These are phyloP conservation scores for Labrus mixtus DNA, from an alignment of 2,113 vertebrate species.

Conservation along the genomic window DNA sequence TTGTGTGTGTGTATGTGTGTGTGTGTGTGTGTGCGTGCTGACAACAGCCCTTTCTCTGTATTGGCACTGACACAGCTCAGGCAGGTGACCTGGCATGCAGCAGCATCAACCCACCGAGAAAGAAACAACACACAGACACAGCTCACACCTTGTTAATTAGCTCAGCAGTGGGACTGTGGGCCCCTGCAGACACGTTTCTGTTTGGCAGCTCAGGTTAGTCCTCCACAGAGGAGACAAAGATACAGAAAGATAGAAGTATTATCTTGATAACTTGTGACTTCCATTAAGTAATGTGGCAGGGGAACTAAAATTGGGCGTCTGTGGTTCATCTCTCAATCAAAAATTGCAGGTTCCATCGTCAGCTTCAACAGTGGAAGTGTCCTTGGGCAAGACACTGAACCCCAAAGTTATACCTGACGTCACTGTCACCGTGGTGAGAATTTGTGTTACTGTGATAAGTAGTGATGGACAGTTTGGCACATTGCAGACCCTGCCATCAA, in stretches of 20 bases:
- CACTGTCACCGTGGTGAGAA: too few relatives aligned
- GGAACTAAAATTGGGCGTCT: too few relatives aligned
- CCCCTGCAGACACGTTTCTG: conserved; percentile 45
- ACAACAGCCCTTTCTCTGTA: conserved; percentile 45
- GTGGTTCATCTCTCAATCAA: background rate
- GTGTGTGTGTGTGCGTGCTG: conserved; percentile 15
- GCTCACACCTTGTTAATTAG: conserved; percentile 78
- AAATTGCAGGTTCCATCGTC: too few relatives aligned
- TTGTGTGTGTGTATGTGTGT: conserved; percentile 29
- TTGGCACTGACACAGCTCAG: conserved; percentile 50
- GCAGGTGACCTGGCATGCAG: conserved; percentile 52
- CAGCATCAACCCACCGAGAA: conserved; percentile 8
- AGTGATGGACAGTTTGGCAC: too few relatives aligned
- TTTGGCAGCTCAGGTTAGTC: conserved; percentile 45
- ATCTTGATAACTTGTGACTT: too few relatives aligned
- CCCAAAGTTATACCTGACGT: too few relatives aligned
- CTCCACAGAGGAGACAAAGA: background rate
- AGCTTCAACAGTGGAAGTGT: too few relatives aligned
- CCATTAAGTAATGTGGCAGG: too few relatives aligned
- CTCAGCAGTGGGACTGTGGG: conserved; percentile 56
- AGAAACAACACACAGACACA: conserved; percentile 30
- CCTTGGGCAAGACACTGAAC: too few relatives aligned
- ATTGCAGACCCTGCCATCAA: too few relatives aligned
- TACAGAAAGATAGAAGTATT: background rate
- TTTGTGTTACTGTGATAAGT: too few relatives aligned